These are phyloP conservation scores for Paelopatides confundens DNA, from an alignment of 53 echinoderm and acorn worm species.

Conservation along the genomic window DNA sequence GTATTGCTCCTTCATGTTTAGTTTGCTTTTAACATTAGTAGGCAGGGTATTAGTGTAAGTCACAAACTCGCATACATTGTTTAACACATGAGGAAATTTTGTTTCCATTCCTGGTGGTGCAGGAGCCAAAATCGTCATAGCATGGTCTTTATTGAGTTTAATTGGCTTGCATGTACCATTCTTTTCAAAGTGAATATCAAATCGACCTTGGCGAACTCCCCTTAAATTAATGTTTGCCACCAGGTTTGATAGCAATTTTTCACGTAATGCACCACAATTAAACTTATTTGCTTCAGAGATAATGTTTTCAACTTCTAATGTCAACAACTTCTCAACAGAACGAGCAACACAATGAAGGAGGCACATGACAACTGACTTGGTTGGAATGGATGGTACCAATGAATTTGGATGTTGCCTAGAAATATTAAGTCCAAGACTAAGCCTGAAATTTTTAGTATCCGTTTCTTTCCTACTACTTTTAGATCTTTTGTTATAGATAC, in stretches of 20 bases:
- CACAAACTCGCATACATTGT: no score
- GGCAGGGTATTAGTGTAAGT: no score
- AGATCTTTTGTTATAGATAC: slow-evolving; percentile 6
- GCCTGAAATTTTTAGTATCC: slow-evolving; percentile 26
- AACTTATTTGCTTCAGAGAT: slow-evolving; percentile 36
- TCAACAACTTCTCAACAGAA: slow-evolving; percentile 64
- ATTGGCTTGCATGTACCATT: neutral
- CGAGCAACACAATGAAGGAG: no score
- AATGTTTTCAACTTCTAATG: slow-evolving; percentile 55
- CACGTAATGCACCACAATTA: neutral
- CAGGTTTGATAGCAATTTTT: neutral
- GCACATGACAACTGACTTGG: slow-evolving; percentile 48
- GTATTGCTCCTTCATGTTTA: neutral
- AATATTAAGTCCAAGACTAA: slow-evolving; percentile 42
- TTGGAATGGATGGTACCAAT: slow-evolving; percentile 64
- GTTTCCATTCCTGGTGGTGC: neutral
- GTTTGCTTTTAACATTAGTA: neutral
- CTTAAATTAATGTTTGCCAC: neutral
- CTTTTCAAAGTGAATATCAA: neutral
- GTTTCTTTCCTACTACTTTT: slow-evolving; percentile 49
- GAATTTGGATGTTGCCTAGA: slow-evolving; percentile 57
- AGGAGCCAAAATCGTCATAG: neutral
- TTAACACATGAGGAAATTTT: slow-evolving; percentile 4
- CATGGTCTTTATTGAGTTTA: slow-evolving; percentile 34
- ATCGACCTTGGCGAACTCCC: neutral